phyloP scores from a whole-genome alignment of 1,140 invertebrate genomes.

The Cydia pomonella region DNA sequence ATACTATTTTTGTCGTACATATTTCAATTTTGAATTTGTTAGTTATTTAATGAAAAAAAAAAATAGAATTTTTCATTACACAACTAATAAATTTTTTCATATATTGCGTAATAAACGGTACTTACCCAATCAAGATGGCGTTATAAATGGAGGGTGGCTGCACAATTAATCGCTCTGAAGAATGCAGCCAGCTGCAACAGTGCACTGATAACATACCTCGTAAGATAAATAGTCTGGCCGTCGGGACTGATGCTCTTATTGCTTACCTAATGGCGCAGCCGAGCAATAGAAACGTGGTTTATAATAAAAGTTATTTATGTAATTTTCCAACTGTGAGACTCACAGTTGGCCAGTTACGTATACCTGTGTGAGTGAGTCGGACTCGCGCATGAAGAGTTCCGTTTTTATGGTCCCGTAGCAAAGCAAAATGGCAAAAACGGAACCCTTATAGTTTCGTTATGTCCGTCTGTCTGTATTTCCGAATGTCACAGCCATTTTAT shows the following conservation, averaged over 20 bases:
- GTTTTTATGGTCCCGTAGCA: too few species aligned
- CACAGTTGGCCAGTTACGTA: too few species aligned
- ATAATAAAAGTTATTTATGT: conserved; percentile 1
- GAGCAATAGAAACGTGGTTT: neutral
- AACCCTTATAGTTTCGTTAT: too few species aligned
- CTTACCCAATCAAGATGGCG: conserved; percentile 50
- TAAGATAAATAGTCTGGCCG: conserved; percentile 49
- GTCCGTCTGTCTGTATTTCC: too few species aligned
- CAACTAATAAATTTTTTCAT: neutral
- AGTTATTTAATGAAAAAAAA: too few species aligned
- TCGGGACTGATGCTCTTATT: conserved; percentile 21
- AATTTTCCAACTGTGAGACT: too few species aligned
- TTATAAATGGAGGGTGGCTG: conserved; percentile 56
- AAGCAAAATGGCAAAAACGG: too few species aligned
- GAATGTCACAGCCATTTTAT: too few species aligned
- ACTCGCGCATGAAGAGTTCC: too few species aligned
- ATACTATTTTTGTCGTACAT: too few species aligned
- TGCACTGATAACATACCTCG: conserved; percentile 53
- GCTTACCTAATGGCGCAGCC: conserved; percentile 10
- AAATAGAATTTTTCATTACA: neutral
- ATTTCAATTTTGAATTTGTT: too few species aligned
- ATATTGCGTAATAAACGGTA: conserved; percentile 21
- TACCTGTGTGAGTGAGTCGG: too few species aligned
- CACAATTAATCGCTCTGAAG: conserved; percentile 61
- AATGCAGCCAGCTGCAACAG: conserved; percentile 58